Conservation (phyloP, 2,888 invertebrate genomes). For the Helicoverpa assulta region DNA sequence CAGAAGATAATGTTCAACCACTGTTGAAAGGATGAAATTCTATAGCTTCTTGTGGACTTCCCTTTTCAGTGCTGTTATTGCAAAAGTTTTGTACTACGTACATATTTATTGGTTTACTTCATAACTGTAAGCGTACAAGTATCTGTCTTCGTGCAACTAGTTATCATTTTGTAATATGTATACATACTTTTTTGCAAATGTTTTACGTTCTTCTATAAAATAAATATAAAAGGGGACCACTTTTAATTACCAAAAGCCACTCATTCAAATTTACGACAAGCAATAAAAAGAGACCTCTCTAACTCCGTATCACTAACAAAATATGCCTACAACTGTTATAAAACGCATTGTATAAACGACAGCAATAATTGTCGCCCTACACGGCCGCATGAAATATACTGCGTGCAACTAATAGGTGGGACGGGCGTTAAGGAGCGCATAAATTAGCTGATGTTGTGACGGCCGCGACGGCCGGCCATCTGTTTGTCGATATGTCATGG, state of each 20-base stretch:
- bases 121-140: too few species aligned
- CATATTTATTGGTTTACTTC: too few species aligned
- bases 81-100: too few species aligned
- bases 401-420: constrained; percentile 89
- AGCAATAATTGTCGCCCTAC: constrained; percentile 76
- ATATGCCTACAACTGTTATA: constrained; percentile 61
- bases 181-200: background rate
- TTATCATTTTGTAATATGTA: background rate
- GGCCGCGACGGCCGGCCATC: constrained; percentile 83
- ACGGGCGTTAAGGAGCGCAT: constrained; percentile 89
- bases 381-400: constrained; percentile 82
- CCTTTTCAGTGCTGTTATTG: background rate
- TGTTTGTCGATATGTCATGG: constrained; percentile 89
- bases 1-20: constrained; percentile 2
- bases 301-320: constrained; percentile 52
- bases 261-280: constrained; percentile 40
- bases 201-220: constrained; percentile 18
- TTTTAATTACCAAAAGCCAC: constrained; percentile 50
- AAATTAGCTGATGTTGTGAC: constrained; percentile 90
- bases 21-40: background rate
- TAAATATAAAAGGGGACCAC: constrained; percentile 47
- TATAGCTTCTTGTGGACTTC: background rate
- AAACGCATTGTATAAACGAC: constrained; percentile 64
- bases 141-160: background rate
- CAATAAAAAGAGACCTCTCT: constrained; percentile 49